Evolutionary conservation across 2,113 vertebrate genomes (phyloP), one percentile per base, ranked within the genome.

Genomic region (Cisticola juncidis): DNA sequence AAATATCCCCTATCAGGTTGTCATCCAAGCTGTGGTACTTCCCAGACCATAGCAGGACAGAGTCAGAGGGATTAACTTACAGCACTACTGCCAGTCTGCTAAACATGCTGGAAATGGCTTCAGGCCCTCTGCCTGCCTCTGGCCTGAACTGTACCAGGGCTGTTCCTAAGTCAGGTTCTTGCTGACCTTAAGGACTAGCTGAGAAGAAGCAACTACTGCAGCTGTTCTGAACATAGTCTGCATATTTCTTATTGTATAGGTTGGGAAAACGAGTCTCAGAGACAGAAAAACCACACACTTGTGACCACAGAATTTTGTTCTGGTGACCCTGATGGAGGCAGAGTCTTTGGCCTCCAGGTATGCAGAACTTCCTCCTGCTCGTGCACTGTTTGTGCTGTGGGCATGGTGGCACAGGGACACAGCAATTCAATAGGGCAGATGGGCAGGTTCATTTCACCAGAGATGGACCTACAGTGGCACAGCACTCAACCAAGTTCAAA

Each of bases 331-430:
- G 47, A 15, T 6, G 35, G n/a, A 70, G 68, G 12, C 19, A 71
- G 50, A 50, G 19, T 16, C 36, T 60, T 56, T 69, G 61, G 48
- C 23, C 17, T 42, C 40, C n/a, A 12, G 3, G 13, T 19, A 35
- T 53, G 33, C 68, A 35, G 50, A 13, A 11, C 20, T 29, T 82
- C 48, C 33, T 88, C n/a, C 45, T 69, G 29, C 29, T 48, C 2
- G 0, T 25, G 31, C 1, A 1, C 13, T 4, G 1, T 40, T n/a
- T 29, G 65, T 20, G 4, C 26, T 56, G n/a, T 3, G 8, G 33
- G n/a, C 2, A 1, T 1, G 2, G 35, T 18, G 40, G 33, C 3
- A 6, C 31, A 71, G 66, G n/a, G n/a, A n/a, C n/a, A n/a, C n/a
- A n/a, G n/a, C n/a, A n/a, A n/a, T n/a, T n/a, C n/a, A n/a, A n/a